A percentile compares a stretch with the other conserved stretches of the same genome.
phyloP scores from a whole-genome alignment of 2,797 vertebrate species.

The Neosilurus mollespiculum region DNA sequence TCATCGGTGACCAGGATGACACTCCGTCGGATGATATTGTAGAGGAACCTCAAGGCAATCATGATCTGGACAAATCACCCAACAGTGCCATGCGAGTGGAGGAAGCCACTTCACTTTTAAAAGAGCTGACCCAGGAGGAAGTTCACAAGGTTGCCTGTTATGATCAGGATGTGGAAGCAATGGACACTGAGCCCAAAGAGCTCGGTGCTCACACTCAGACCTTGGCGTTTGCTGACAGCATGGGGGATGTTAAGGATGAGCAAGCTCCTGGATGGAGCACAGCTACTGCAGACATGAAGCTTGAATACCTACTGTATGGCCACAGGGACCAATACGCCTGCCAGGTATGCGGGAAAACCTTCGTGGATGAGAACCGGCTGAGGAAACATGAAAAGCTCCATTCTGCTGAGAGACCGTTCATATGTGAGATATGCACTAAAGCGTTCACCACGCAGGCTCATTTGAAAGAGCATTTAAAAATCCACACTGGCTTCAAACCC shows the following conservation, averaged over 20 bases:
- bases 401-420: conserved; percentile 91
- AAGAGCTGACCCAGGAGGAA: conserved; percentile 91
- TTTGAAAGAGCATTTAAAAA: conserved; percentile 97
- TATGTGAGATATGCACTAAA: conserved; percentile 97
- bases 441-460: conserved; percentile 97
- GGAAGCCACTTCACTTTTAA: conserved; percentile 85
- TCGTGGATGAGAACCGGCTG: conserved; percentile 87
- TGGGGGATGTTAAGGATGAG: conserved; percentile 94
- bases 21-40: conserved; percentile 85
- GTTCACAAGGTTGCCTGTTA: conserved; percentile 95
- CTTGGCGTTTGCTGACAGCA: conserved; percentile 85
- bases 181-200: conserved; percentile 91
- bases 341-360: conserved; percentile 92
- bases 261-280: conserved; percentile 89
- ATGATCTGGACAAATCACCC: conserved; percentile 90
- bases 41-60: conserved; percentile 84
- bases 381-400: conserved; percentile 94
- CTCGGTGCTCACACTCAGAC: conserved; percentile 87
- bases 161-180: conserved; percentile 89
- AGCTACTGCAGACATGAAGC: conserved; percentile 90
- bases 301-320: conserved; percentile 93
- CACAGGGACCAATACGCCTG: conserved; percentile 91
- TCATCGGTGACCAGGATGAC: conserved; percentile 89
- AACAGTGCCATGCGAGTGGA: conserved; percentile 88
- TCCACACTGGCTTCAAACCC: conserved; percentile 96